These are phyloP conservation scores for Apolygus lucorum DNA, from an alignment of 1,140 invertebrate species.

Conservation along the genomic window DNA sequence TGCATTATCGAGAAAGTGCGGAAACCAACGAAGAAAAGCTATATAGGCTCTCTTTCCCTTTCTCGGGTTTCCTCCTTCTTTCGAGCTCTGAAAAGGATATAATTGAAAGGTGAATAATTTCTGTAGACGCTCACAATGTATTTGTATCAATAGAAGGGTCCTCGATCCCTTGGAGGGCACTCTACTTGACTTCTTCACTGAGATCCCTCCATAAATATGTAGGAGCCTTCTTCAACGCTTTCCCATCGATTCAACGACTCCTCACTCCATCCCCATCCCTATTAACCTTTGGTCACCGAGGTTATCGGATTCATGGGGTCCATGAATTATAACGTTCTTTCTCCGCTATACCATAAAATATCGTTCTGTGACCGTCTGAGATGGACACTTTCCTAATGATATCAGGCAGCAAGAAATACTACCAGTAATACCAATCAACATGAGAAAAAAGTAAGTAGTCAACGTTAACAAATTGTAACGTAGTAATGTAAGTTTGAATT, in stretches of 20 bases:
- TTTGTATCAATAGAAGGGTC: constrained; percentile 23
- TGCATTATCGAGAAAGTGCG: not conserved
- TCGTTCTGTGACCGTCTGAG: too few relatives aligned
- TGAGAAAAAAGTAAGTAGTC: too few relatives aligned
- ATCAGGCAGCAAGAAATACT: too few relatives aligned
- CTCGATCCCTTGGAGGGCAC: not conserved
- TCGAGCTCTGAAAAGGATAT: constrained; percentile 18
- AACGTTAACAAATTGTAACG: too few relatives aligned
- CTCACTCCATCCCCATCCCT: too few relatives aligned
- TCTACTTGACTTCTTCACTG: not conserved
- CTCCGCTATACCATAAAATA: too few relatives aligned
- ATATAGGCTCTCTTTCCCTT: not conserved
- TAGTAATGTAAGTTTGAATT: too few relatives aligned
- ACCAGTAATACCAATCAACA: too few relatives aligned
- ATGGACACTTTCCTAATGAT: too few relatives aligned
- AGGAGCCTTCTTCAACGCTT: not conserved
- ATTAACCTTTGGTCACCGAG: too few relatives aligned
- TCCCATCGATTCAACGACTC: constrained; percentile 1
- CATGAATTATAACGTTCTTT: too few relatives aligned
- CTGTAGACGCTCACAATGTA: constrained; percentile 19
- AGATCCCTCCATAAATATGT: constrained; percentile 7
- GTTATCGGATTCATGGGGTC: too few relatives aligned
- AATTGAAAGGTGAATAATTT: constrained; percentile 24
- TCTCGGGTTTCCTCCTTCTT: not conserved
- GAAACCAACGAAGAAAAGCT: not conserved